Base-by-base conservation (phyloP, 2,797 vertebrate genomes). In the Phoeniculus purpureus region DNA sequence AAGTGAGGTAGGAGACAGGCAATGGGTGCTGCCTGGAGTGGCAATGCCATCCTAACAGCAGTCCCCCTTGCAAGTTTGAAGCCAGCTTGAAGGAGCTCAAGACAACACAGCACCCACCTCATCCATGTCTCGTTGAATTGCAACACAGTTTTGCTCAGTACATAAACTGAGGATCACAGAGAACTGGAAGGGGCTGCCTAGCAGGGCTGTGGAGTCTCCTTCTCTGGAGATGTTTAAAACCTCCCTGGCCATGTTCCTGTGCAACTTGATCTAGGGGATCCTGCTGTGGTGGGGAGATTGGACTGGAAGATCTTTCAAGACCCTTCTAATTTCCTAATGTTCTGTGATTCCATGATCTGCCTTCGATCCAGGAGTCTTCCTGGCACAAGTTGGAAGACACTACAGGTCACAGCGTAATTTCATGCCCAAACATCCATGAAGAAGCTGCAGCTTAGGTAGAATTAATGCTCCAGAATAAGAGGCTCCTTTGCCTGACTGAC, bases 1-100 rank as follows among this genome's bases (percentile, higher is more conserved):
- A 45, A 80, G 50, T 31, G 40, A 65, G 40, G 21, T 21, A 2
- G 15, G 58, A 19, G 0, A 1, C 14, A n/a, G 25, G 6, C 27
- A 17, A 10, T n/a, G 48, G 9, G 8, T 19, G 37, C 40, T 62
- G 52, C 47, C 55, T 4, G 1, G 37, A 9, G 47, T 6, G 32
- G 23, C n/a, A 20, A 9, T 26, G 37, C 40, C 45, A 4, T 43
- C 17, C 43, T 7, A 10, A 32, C 11, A 48, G 15, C 20, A 5
- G n/a, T 59, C 11, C 19, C 72, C 51, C 43, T 20, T 40, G 31
- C 27, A 15, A 13, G 47, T 40, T 3, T 50, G 81, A n/a, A 25
- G 17, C 9, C n/a, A 11, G 20, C 37, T n/a, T 22, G 21, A 48
- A 61, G 51, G 45, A 78, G 31, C 54, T 78, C 1, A 6, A 62